Evolutionary conservation across 2,797 vertebrate genomes (phyloP).

Genomic region (Pangasius macronema): DNA sequence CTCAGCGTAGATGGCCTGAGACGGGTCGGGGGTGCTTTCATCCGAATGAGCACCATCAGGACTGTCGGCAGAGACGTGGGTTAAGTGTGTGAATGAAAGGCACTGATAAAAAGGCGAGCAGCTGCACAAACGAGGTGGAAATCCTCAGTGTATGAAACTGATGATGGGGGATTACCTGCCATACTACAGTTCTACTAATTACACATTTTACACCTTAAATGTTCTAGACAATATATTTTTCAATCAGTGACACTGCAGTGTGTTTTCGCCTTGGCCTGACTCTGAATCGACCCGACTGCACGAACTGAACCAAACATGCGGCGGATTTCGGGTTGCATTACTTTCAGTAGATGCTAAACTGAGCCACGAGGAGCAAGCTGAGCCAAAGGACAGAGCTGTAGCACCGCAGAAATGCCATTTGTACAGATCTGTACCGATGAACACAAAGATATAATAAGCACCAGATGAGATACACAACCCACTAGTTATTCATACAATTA

Average conservation of each 20-base stretch:
- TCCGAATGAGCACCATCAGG: conserved; percentile 79
- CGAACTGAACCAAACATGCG: neutral
- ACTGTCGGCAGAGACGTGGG: conserved; percentile 59
- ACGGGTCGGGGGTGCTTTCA: conserved; percentile 77
- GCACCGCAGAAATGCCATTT: neutral
- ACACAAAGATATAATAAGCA: neutral
- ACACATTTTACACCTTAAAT: neutral
- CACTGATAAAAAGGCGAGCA: no score
- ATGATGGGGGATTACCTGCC: neutral
- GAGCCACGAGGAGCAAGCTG: neutral
- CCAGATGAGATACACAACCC: neutral
- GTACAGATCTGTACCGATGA: neutral
- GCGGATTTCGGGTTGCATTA: neutral
- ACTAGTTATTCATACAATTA: neutral
- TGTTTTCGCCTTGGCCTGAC: neutral
- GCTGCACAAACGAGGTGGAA: neutral
- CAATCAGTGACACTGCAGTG: neutral
- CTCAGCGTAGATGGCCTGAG: conserved; percentile 85
- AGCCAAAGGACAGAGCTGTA: neutral
- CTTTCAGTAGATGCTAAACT: neutral
- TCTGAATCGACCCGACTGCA: neutral
- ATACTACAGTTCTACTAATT: neutral
- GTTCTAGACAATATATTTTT: neutral
- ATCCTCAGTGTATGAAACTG: neutral
- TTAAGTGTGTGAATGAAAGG: neutral